Base-by-base conservation (phyloP, 1,140 invertebrate genomes). In the Lepidurus arcticus region DNA sequence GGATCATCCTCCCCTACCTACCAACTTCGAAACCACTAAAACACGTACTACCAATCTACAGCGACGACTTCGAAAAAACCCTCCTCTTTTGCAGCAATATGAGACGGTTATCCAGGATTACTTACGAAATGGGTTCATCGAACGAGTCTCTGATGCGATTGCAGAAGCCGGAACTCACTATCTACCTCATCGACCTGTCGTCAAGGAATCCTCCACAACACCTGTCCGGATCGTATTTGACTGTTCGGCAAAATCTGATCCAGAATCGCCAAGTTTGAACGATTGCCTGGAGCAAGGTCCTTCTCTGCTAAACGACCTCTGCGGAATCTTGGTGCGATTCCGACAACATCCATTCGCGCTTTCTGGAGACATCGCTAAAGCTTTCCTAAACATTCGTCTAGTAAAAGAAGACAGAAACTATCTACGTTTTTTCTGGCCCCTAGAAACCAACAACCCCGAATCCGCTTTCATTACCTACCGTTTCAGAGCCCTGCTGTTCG, bases 301-400 rank as follows among this genome's bases (percentile, higher is more conserved):
- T 3, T 44, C 10, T 79, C 76, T 78, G 75, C 81, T 81, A 78
- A 76, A 43, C 81, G 80, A 73, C 47, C 42, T 83, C 24, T 80
- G 81, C n/a, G 42, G 42, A 43, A 78, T 82, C 11, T 16, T 84
- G 1, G 7, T 82, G 11, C 34, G 81, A 43, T 84, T 83, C 76
- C 42, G 82, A 80, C 44, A 45, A 9, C 80, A 80, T 73, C 42
- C 42, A 11, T 80, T 82, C 73, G 84, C 83, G 1, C 75, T 85
- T 42, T 82, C 81, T 16, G 82, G 82, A 13, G 85, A 86, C 80
- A 83, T 86, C 2, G 79, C 81, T 44, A 85, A 85, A 78, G 86
- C 86, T 82, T 87, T 84, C 43, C 1, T 77, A 7, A 77, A 81
- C 73, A 80, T 82, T 7, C 44, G 42, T 13, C 47, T 82, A 4